These are phyloP conservation scores for Taphrorychus bicolor DNA, from an alignment of 2,888 invertebrate species.

Conservation along the genomic window DNA sequence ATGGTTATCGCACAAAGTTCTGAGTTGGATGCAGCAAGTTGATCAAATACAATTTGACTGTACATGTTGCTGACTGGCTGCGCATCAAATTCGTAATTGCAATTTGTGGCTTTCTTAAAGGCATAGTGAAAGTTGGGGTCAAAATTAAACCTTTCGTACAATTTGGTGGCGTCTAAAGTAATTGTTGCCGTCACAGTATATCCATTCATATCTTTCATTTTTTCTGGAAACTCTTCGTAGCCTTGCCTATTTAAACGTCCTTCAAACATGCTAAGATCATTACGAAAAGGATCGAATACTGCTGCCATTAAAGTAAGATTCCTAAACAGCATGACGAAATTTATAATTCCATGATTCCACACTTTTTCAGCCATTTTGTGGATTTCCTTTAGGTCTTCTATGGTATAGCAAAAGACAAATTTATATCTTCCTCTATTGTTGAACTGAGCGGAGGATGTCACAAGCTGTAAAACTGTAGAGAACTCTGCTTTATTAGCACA, in stretches of 20 bases:
- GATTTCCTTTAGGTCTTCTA: neutral
- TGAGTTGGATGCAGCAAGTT: neutral
- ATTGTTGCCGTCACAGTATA: conserved; percentile 1
- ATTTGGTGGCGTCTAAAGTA: neutral
- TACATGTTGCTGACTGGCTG: neutral
- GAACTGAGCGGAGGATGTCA: neutral
- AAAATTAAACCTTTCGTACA: neutral
- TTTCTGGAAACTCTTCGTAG: conserved; percentile 19
- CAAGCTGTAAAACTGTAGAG: neutral
- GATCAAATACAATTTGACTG: neutral
- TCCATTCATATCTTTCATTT: conserved; percentile 19
- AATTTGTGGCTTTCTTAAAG: neutral
- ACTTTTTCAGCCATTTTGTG: neutral
- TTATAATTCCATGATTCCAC: conserved; percentile 10
- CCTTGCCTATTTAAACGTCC: no score
- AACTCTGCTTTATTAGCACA: neutral
- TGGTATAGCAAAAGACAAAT: conserved; percentile 1
- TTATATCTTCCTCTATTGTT: conserved; percentile 4
- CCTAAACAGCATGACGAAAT: conserved; percentile 11
- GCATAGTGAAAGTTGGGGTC: conserved; percentile 1
- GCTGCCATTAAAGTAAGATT: conserved; percentile 10
- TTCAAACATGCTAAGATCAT: neutral
- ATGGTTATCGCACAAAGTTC: conserved; percentile 1
- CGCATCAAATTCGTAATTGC: neutral
- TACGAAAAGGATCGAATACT: conserved; percentile 14